Evolutionary conservation across 2,888 invertebrate species (phyloP), one percentile per base, ranked within the genome.

Genomic region (Marronus borbonicus): DNA sequence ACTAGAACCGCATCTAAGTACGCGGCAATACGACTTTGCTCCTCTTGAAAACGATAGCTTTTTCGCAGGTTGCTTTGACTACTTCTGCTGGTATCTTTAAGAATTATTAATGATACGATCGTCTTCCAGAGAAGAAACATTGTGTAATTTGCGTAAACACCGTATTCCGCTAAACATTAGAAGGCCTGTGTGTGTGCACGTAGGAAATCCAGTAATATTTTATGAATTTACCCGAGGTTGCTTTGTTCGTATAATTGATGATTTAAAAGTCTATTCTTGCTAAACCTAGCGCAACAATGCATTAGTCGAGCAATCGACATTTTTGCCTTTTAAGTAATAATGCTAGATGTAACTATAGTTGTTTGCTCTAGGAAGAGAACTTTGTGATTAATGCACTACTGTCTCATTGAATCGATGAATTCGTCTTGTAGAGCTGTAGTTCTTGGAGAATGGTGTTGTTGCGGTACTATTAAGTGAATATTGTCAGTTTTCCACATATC

Each of bases 31-130:
- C 5, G 20, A 58, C 2, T 44, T 44, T 44, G 44, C 12, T 8
- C 12, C 44, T 12, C 0, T 44, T 44, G 12, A 44, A 8, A 44
- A 12, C 2, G 44, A 58, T 58, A 58, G 0, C 0, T 17, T 2
- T 2, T 20, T 17, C 7, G 20, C 20, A 28, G 49, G 14, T 20
- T 68, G 20, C 20, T 44, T 14, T 36, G 2, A n/a, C 8, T 66
- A 44, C 28, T 44, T 28, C 44, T 44, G 20, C 17, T 68, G 49
- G 28, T 49, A 68, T 49, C 49, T 49, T 68, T 68, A 68, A 12
- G 5, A 49, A 28, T 24, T 68, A 68, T 68, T 44, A 50, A 68
- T 24, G 44, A 68, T 5, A 68, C n/a, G 65, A 39, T 20, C 14
- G 28, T 14, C 39, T 49, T 68, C 20, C 49, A 28, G 68, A 39